Evolutionary conservation across 2,888 invertebrate genomes (phyloP), one percentile per base, ranked within the genome.

Genomic region (Clepsis dumicolana): DNA sequence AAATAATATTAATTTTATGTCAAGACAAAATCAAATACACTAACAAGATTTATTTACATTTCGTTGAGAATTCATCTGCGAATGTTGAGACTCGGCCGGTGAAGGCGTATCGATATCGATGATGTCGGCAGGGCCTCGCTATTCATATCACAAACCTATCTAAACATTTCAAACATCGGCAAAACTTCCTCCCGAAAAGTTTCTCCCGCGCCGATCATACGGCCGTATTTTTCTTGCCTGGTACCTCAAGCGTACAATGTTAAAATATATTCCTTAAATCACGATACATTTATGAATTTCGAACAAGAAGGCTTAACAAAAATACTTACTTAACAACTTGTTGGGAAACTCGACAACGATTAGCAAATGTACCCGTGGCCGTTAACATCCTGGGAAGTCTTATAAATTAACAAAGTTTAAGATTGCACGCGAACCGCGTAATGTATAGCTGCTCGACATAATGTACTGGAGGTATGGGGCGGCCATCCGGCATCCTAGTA

Each of bases 261-360:
- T 82, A 81, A 83, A 89, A 90, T 85, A 79, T 89, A 89, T 89
- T 88, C 90, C 89, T 88, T 88, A 88, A 90, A 87, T 88, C 87
- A 82, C 81, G 83, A 84, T 85, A 87, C 80, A 88, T 83, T 88
- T 85, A 81, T 77, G 83, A 87, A 87, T 85, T 87, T 83, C 77
- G 72, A 83, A 82, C 80, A 81, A 83, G 79, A 76, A 71, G 75
- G 74, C 75, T 77, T 75, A 87, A 88, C 86, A 90, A 91, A 87
- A 91, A 90, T 90, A 91, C 86, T 88, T 84, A 83, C 80, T 84
- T 83, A 82, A 81, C 72, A 83, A 80, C 77, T 83, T 74, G 73
- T 73, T 70, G 73, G 73, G 75, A 82, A 87, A 81, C 78, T 81
- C 76, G 74, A 71, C 75, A 77, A 78, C 83, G 86, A 88, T 90